Percentiles rank a stretch among this genome's conserved stretches.
phyloP scores from a whole-genome alignment of 2,797 vertebrate species.

The Pseudopleuronectes americanus region DNA sequence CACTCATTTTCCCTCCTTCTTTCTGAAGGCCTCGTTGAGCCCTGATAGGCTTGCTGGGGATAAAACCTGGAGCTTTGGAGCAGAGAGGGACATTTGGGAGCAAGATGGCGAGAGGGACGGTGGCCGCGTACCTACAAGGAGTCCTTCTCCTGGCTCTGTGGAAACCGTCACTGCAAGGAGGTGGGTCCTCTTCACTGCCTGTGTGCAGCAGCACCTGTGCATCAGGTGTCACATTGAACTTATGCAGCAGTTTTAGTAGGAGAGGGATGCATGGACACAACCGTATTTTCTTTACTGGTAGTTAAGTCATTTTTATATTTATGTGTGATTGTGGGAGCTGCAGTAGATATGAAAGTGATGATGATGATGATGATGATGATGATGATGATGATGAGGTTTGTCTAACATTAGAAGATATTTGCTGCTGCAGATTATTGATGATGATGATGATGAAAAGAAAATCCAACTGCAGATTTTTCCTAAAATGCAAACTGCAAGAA shows the following conservation, averaged over 20 bases:
- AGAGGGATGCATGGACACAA: slow-evolving; percentile 5
- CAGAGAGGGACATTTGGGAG: slow-evolving; percentile 89
- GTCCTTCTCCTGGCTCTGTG: slow-evolving; percentile 87
- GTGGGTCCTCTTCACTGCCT: slow-evolving; percentile 81
- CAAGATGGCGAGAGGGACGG: slow-evolving; percentile 90
- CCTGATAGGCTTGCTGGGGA: slow-evolving; percentile 89
- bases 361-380: not conserved
- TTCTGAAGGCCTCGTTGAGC: slow-evolving; percentile 84
- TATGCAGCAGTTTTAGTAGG: slow-evolving; percentile 6
- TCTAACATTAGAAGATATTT: not conserved
- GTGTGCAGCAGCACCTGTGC: slow-evolving; percentile 52
- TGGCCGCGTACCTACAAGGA: slow-evolving; percentile 85
- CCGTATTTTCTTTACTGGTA: slow-evolving; percentile 3
- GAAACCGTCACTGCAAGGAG: slow-evolving; percentile 92
- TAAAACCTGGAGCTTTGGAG: slow-evolving; percentile 90
- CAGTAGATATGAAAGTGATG: not conserved
- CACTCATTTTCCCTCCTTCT: slow-evolving; percentile 75
- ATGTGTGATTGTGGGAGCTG: not conserved
- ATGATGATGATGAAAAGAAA: not conserved
- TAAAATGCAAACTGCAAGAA: not conserved
- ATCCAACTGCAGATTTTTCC: not conserved
- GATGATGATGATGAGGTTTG: not conserved
- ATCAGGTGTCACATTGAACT: slow-evolving; percentile 44
- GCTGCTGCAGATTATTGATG: not conserved
- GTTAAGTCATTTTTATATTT: not conserved